Percentiles rank a stretch among this genome's conserved stretches.
Conservation (phyloP, 1,140 invertebrate genomes). For the Microplitis demolitor region DNA sequence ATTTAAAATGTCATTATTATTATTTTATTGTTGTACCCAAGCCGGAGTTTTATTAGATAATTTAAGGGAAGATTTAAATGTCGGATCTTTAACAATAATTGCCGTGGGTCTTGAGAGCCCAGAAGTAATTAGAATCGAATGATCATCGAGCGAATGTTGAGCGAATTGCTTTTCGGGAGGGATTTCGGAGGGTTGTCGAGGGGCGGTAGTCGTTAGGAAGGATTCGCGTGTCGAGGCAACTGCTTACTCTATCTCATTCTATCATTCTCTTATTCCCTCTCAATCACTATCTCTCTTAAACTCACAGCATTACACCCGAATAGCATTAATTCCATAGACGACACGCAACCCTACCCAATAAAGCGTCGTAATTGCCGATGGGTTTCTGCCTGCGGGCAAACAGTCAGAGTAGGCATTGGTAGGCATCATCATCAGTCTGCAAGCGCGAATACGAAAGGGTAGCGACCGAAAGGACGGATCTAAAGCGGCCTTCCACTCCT, state of each 20-base stretch:
- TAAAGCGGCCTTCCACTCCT: conserved; percentile 13
- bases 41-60: too few species aligned
- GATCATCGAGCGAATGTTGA: conserved; percentile 13
- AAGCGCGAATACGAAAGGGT: background rate
- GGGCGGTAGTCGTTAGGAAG: background rate
- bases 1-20: too few species aligned
- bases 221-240: conserved; percentile 21
- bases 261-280: conserved; percentile 8
- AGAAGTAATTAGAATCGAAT: conserved; percentile 15
- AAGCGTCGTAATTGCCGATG: conserved; percentile 50
- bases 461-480: background rate
- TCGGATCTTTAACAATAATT: too few species aligned
- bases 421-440: conserved; percentile 14
- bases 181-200: conserved; percentile 13
- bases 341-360: conserved; percentile 49
- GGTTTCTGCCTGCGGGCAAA: conserved; percentile 38
- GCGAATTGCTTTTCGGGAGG: conserved; percentile 5
- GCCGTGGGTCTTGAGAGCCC: too few species aligned
- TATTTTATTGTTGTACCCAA: too few species aligned
- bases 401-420: background rate
- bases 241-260: background rate
- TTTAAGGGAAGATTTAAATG: too few species aligned
- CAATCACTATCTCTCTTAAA: too few species aligned
- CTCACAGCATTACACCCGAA: conserved; percentile 17
- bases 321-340: conserved; percentile 48